Conservation (phyloP, 2,113 vertebrate genomes). For the Catharus minimus region DNA sequence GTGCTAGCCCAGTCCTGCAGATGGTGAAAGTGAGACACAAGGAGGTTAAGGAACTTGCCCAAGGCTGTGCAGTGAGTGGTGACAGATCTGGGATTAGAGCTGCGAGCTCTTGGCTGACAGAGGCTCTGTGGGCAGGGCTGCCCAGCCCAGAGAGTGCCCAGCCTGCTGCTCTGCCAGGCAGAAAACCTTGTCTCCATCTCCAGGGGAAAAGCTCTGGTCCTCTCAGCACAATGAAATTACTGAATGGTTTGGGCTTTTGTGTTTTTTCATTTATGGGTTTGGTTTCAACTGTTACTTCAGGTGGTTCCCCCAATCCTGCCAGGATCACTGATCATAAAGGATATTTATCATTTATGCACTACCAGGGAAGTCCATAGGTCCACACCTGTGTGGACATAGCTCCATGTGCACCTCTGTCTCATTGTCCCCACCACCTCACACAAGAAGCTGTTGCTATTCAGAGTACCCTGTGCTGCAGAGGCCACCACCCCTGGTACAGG, state of each 20-base stretch:
- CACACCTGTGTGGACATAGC: too few relatives aligned
- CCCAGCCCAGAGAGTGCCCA: background rate
- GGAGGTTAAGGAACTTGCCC: slow-evolving; percentile 48
- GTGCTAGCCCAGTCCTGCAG: slow-evolving; percentile 34
- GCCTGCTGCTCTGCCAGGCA: background rate
- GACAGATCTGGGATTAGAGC: slow-evolving; percentile 4
- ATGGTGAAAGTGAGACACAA: slow-evolving; percentile 46
- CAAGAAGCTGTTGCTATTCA: background rate
- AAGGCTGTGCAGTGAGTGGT: slow-evolving; percentile 48
- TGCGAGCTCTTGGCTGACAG: background rate
- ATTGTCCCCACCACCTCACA: background rate
- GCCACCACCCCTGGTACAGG: background rate
- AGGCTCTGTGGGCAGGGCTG: slow-evolving; percentile 5
- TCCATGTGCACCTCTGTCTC: background rate
- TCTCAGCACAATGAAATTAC: background rate
- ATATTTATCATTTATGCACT: background rate
- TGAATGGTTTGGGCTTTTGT: background rate
- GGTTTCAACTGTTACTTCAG: background rate
- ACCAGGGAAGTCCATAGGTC: background rate
- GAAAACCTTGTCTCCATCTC: slow-evolving; percentile 26
- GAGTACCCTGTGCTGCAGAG: background rate
- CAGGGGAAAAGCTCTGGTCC: background rate
- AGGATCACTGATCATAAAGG: background rate
- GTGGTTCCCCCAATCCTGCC: background rate
- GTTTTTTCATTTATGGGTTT: background rate